phyloP scores from a whole-genome alignment of 1,140 invertebrate genomes.

The Dinothrombium tinctorium region DNA sequence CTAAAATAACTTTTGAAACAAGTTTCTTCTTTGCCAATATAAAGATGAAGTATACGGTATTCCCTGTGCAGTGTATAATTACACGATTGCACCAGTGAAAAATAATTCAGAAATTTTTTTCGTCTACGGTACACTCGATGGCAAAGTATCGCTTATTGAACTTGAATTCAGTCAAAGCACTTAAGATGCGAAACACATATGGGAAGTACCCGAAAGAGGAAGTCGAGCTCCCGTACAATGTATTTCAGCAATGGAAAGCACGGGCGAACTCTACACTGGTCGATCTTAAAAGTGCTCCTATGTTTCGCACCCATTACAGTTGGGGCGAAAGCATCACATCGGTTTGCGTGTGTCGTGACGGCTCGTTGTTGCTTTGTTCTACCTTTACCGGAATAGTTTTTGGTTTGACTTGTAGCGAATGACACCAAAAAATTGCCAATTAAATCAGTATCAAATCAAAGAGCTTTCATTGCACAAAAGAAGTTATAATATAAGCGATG shows the following conservation, averaged over 20 bases:
- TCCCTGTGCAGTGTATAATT: too few relatives aligned
- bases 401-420: slow-evolving; percentile 17
- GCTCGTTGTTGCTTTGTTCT: slow-evolving; percentile 19
- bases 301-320: slow-evolving; percentile 25
- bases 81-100: too few relatives aligned
- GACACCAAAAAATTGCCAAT: slow-evolving; percentile 47
- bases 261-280: slow-evolving; percentile 8
- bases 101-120: slow-evolving; percentile 10
- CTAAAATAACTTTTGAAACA: slow-evolving; percentile 33
- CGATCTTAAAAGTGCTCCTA: slow-evolving; percentile 7
- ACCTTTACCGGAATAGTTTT: slow-evolving; percentile 14
- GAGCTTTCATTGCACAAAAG: slow-evolving; percentile 47
- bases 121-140: slow-evolving; percentile 42
- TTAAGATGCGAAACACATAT: slow-evolving; percentile 17
- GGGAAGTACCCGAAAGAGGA: slow-evolving; percentile 18
- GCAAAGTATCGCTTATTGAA: slow-evolving; percentile 40
- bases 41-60: too few relatives aligned
- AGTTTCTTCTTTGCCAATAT: slow-evolving; percentile 24
- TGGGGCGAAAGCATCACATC: slow-evolving; percentile 59
- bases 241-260: slow-evolving; percentile 1
- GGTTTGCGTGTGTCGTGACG: slow-evolving; percentile 44
- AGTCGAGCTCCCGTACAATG: slow-evolving; percentile 6
- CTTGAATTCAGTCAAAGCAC: slow-evolving; percentile 7
- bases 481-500: slow-evolving; percentile 13
- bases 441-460: slow-evolving; percentile 39